Percentiles rank a stretch among this genome's conserved stretches.
Evolutionary conservation across 2,888 invertebrate species (phyloP).

Genomic region (Lissocephala sabroskyi): DNA sequence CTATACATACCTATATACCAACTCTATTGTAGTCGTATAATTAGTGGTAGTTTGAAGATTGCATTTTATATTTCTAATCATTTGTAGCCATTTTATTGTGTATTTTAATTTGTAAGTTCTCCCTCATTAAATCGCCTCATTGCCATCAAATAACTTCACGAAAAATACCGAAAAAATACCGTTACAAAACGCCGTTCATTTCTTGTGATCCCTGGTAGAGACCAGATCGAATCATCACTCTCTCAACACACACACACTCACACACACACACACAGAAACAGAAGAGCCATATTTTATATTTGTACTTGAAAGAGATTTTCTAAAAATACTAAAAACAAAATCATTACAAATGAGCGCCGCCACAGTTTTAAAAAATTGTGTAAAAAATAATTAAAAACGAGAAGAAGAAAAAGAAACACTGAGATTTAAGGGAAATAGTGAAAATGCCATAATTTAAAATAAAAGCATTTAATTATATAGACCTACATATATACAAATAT

Average conservation of each 20-base stretch:
- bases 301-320: slow-evolving; percentile 33
- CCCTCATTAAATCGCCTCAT: slow-evolving; percentile 13
- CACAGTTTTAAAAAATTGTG: slow-evolving; percentile 62
- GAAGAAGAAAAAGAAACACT: slow-evolving; percentile 23
- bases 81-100: neutral
- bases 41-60: slow-evolving; percentile 8
- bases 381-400: slow-evolving; percentile 31
- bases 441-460: slow-evolving; percentile 63
- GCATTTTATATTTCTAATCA: slow-evolving; percentile 7
- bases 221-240: slow-evolving; percentile 51
- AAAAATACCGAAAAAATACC: slow-evolving; percentile 4
- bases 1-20: neutral
- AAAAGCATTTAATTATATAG: slow-evolving; percentile 51
- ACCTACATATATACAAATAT: slow-evolving; percentile 13
- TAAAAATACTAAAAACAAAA: slow-evolving; percentile 51
- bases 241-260: slow-evolving; percentile 10
- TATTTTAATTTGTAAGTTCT: slow-evolving; percentile 2
- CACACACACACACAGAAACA: slow-evolving; percentile 12
- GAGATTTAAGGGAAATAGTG: slow-evolving; percentile 46
- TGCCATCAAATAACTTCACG: slow-evolving; percentile 39
- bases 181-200: slow-evolving; percentile 53
- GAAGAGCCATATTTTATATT: slow-evolving; percentile 60
- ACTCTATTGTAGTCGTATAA: neutral
- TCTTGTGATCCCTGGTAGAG: slow-evolving; percentile 60
- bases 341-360: slow-evolving; percentile 60